Base-by-base conservation (phyloP, 1,140 invertebrate genomes). In the Psix sp. region DNA sequence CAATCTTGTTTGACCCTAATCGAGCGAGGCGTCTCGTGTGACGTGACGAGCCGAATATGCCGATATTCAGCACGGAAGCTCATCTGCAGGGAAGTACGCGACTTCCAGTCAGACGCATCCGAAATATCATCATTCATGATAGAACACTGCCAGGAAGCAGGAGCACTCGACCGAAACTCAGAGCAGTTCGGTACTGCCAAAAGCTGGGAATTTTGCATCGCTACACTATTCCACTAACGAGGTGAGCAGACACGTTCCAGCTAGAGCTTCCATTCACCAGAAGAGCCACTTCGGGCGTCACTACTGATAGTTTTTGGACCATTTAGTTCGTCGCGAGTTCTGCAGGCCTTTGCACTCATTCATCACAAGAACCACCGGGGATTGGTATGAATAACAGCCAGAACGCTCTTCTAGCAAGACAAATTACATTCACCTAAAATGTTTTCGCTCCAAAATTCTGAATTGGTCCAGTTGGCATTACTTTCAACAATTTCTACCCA, bases 381-480 rank as follows among this genome's bases (percentile, higher is more conserved):
- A 66, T 36, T 26, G 11, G 10, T 48, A 67, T 56, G 63, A 45
- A 43, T 29, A 14, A 33, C 45, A 38, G 16, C 40, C 29, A 45
- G 42, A 13, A 5, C 21, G 7, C 4, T 24, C 15, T 31, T 60
- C 10, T 15, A 16, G 24, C 48, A 54, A 52, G 48, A 65, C 38
- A 67, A 67, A 57, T 67, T 67, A 36, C 63, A 51, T 42, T 54
- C 35, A n/a, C 17, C 21, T 10, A 35, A 56, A 67, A 38, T 54
- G 65, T 66, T 67, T 67, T 43, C 49, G 20, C 0, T 33, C 35
- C 33, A 36, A 48, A 48, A 7, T n/a, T 66, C 49, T 13, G 42
- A n/a, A 66, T 66, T 48, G 48, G 62, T 54, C 49, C 31, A 56
- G 62, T 56, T 40, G 36, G 26, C 31, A 17, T 40, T 56, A 46